These are phyloP conservation scores for Pandemis corylana DNA, from an alignment of 2,888 invertebrate genomes.

Conservation along the genomic window DNA sequence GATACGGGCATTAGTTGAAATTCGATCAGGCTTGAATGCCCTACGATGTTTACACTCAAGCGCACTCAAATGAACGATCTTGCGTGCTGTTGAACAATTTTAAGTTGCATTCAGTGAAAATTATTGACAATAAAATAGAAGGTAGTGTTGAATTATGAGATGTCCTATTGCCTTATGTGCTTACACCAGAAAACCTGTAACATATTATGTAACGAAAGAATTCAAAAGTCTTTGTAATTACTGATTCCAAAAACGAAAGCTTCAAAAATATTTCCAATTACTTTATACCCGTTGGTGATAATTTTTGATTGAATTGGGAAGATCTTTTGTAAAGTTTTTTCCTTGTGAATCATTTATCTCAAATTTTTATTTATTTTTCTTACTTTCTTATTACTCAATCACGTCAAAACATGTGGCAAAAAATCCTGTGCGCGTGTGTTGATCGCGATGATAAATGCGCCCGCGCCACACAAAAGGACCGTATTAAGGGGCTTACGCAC, in stretches of 20 bases:
- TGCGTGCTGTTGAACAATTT: slow-evolving; percentile 71
- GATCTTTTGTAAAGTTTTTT: slow-evolving; percentile 12
- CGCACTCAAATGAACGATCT: slow-evolving; percentile 59
- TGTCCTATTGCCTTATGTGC: background rate
- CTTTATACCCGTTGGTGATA: too few species aligned
- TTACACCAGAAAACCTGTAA: too few species aligned
- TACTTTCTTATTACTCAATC: slow-evolving; percentile 41
- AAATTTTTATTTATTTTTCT: slow-evolving; percentile 32
- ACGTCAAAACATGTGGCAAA: slow-evolving; percentile 36
- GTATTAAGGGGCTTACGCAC: slow-evolving; percentile 67
- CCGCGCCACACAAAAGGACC: slow-evolving; percentile 62
- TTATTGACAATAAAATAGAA: slow-evolving; percentile 14
- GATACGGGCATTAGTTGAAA: slow-evolving; percentile 68
- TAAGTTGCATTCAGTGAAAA: slow-evolving; percentile 36
- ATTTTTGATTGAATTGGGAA: slow-evolving; percentile 1
- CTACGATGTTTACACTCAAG: slow-evolving; percentile 53
- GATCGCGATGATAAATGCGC: slow-evolving; percentile 68
- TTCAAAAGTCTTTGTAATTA: too few species aligned
- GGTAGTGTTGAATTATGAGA: slow-evolving; percentile 23
- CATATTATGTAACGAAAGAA: too few species aligned
- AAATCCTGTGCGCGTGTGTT: slow-evolving; percentile 47
- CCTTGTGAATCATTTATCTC: slow-evolving; percentile 31
- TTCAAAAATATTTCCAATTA: too few species aligned
- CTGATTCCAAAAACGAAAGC: too few species aligned
- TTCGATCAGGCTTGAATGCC: slow-evolving; percentile 64